Evolutionary conservation across 2,888 invertebrate species (phyloP), one percentile per base, ranked within the genome.

Genomic region (Cylloceria caligata): DNA sequence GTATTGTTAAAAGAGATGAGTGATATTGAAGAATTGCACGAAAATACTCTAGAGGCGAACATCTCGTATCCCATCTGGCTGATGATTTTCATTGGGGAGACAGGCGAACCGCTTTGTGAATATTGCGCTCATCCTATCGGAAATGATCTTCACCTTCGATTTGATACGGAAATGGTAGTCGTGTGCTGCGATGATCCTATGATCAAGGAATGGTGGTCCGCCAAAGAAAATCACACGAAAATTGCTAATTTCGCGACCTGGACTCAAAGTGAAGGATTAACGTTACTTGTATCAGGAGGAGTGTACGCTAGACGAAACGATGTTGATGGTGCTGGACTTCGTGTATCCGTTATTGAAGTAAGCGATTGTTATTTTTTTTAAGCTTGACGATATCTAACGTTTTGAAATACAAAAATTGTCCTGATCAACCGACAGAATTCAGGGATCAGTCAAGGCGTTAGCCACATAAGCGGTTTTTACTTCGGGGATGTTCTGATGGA

Each of bases 131-230:
- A 81, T 9, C 87, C 88, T 0, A 24, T 13, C 1, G 81, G 73
- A 13, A 90, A 90, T 65, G 52, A 78, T 3, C 88, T 90, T 27
- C 78, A 87, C 24, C 30, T 91, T 0, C 72, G 77, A 2, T 89
- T 90, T 79, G 79, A 87, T 52, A 87, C 89, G 9, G 85, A 89
- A 72, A 87, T 91, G 88, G 52, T 90, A 11, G 86, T 91, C 0
- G 69, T 82, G 2, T 89, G 90, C 34, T 85, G 87, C 67, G 71
- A 83, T 9, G 49, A 78, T 9, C 72, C 85, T 3, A n/a, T 42
- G 11, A 24, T 91, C 0, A 76, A 57, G 1, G 91, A 91, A 47
- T 90, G 90, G 89, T 91, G 89, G 77, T 76, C 88, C 4, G 9
- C 88, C 1, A 57, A 76, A 3, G 83, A 84, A 2, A 87, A 89